Conservation (phyloP, 2,888 invertebrate species). For the Pseudococcus longispinus region DNA sequence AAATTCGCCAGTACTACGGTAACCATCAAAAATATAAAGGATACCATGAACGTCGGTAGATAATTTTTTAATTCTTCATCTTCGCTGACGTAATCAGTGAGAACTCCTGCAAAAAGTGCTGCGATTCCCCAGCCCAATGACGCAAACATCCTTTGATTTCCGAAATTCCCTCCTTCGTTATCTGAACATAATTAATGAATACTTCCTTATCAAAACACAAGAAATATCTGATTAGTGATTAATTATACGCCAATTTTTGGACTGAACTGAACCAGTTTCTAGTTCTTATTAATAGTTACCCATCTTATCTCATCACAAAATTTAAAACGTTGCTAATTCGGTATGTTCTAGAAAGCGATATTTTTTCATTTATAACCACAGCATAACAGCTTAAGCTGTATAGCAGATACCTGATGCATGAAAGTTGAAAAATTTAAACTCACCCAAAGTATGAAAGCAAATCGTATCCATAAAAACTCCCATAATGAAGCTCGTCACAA, state of each 20-base stretch:
- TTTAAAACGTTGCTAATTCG: no score
- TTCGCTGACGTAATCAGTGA: neutral
- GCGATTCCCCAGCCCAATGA: neutral
- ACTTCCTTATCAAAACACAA: neutral
- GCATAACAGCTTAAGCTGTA: no score
- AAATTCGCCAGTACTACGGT: neutral
- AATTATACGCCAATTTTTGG: neutral
- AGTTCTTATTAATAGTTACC: no score
- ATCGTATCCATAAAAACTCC: constrained; percentile 10
- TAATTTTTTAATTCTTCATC: neutral
- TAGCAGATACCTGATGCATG: neutral
- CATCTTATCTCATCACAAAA: no score
- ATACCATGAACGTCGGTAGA: neutral
- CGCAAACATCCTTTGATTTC: constrained; percentile 10
- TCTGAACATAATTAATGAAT: neutral
- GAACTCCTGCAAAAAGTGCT: neutral
- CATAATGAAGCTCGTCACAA: neutral
- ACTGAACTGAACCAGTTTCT: neutral
- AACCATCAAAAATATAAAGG: neutral
- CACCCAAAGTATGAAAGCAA: neutral
- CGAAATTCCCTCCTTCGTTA: neutral
- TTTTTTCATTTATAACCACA: no score
- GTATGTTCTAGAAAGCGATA: no score
- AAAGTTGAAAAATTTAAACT: neutral
- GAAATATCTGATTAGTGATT: neutral